Conservation (phyloP, 1,140 invertebrate genomes). For the Apis dorsata region DNA sequence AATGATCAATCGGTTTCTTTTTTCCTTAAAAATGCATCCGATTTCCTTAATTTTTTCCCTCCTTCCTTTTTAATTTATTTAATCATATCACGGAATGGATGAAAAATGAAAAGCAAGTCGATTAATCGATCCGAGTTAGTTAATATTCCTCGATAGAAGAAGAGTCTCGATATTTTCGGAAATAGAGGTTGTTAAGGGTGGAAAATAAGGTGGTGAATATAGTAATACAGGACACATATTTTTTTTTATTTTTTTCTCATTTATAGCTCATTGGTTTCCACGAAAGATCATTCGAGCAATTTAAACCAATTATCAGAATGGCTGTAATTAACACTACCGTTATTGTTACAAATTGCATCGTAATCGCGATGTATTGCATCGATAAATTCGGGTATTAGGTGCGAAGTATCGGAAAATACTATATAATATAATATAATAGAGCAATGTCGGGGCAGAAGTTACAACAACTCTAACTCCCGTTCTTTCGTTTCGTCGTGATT, state of each 20-base stretch:
- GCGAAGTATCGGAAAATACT: slow-evolving; percentile 8
- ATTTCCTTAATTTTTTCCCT: too few relatives aligned
- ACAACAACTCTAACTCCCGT: not conserved
- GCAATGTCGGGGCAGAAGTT: not conserved
- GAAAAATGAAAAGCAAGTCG: too few relatives aligned
- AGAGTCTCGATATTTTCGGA: too few relatives aligned
- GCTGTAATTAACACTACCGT: slow-evolving; percentile 17
- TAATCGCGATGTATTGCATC: not conserved
- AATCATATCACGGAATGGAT: too few relatives aligned
- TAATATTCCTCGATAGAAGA: too few relatives aligned
- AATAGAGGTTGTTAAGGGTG: too few relatives aligned
- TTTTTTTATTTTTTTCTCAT: not conserved
- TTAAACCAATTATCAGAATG: slow-evolving; percentile 15
- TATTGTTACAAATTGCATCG: slow-evolving; percentile 21
- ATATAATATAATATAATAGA: not conserved
- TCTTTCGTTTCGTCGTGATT: not conserved
- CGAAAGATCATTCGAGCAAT: slow-evolving; percentile 9
- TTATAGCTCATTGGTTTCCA: not conserved
- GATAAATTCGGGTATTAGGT: slow-evolving; percentile 18
- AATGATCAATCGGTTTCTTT: too few relatives aligned
- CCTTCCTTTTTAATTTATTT: too few relatives aligned
- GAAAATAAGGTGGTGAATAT: too few relatives aligned
- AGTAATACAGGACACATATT: too few relatives aligned
- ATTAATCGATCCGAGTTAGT: too few relatives aligned
- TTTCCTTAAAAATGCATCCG: too few relatives aligned